Base-by-base conservation (phyloP, 2,888 invertebrate genomes). In the Junonia oenone region DNA sequence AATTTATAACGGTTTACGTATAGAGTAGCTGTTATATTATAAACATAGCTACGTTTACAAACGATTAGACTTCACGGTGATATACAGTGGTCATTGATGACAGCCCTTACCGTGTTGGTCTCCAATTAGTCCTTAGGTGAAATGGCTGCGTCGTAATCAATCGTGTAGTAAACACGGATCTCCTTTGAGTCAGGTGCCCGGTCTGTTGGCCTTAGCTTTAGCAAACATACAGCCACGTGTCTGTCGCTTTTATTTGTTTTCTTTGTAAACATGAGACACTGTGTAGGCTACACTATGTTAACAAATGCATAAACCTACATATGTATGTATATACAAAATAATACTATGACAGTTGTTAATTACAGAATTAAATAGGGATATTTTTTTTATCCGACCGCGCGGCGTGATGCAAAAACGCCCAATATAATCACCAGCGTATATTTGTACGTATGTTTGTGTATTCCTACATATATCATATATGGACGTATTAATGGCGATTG, bases 71-170 rank as follows among this genome's bases (percentile, higher is more conserved):
- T 57, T 57, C 63, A 64, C 65, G 63, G 61, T 46, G 53, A 55
- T 14, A 45, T 31, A 19, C 13, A 38, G 49, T 38, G 19, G 45
- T 31, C 47, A 35, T 56, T 52, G 37, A 40, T 55, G 55, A 58
- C 59, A 60, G 56, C 55, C 55, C 45, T 38, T 56, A 51, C 55
- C 66, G 71, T 72, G 43, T 69, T 69, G 67, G 63, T 55, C 58
- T 64, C 70, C 76, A 80, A 81, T 81, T 81, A 81, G 73, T 55
- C 65, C 67, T 64, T 75, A 65, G 68, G 62, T 63, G 69, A 67
- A 74, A 69, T 70, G 62, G 66, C 61, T 52, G 65, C 67, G 66
- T 66, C 72, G 67, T 73, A 76, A 77, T 76, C 80, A 81, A 74
- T 76, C 63, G 69, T 60, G 50, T 58, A 55, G 72, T 68, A 73